Conservation (phyloP, 2,113 vertebrate species). For the Corythaixoides concolor region DNA sequence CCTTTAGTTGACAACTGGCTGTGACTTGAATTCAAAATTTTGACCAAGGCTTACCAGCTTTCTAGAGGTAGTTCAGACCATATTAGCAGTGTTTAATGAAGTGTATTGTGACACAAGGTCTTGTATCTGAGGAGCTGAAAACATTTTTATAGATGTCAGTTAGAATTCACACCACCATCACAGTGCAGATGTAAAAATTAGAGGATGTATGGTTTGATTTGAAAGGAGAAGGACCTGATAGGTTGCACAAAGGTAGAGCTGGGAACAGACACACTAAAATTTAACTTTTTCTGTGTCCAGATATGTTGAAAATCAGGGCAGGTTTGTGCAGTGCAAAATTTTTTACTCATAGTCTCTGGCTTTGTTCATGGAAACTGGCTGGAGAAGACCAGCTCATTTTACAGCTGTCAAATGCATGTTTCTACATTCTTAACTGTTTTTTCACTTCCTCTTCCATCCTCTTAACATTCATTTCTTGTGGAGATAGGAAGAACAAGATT, state of each 20-base stretch:
- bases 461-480: background rate
- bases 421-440: background rate
- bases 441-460: background rate
- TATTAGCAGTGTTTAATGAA: background rate
- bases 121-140: background rate
- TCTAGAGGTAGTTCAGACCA: background rate
- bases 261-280: background rate
- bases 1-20: background rate
- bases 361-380: background rate
- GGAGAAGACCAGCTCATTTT: background rate
- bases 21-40: background rate
- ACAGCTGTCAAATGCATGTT: background rate
- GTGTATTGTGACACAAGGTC: background rate
- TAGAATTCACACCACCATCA: background rate
- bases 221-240: background rate
- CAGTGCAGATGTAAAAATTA: background rate
- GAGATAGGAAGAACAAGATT: background rate
- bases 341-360: background rate
- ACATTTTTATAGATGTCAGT: background rate
- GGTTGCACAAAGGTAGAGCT: background rate
- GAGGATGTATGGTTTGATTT: background rate
- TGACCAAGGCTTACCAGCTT: background rate
- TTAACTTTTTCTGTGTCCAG: background rate
- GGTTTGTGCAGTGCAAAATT: background rate
- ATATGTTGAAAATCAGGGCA: background rate